Conservation (phyloP, 1,140 invertebrate species). For the Solenopsis fugax region DNA sequence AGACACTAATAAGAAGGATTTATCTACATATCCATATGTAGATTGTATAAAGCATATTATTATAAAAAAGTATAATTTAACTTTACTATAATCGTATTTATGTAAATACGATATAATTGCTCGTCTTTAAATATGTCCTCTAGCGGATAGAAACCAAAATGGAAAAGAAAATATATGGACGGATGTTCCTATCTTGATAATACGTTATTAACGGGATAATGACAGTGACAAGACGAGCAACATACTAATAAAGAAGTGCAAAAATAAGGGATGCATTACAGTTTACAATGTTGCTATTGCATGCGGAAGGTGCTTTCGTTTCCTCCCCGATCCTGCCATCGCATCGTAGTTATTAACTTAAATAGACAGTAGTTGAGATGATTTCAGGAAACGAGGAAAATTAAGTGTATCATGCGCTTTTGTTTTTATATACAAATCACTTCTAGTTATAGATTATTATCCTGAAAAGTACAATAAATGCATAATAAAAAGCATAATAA, state of each 20-base stretch:
- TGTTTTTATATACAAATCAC: conserved; percentile 30
- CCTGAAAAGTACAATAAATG: background rate
- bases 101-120: conserved; percentile 21
- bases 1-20: conserved; percentile 14
- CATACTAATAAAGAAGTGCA: conserved; percentile 23
- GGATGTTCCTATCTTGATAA: conserved; percentile 24
- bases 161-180: conserved; percentile 10
- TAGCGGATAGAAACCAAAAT: conserved; percentile 22
- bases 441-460: conserved; percentile 14
- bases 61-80: background rate
- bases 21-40: background rate
- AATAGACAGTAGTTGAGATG: conserved; percentile 36
- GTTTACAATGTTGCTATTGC: conserved; percentile 19
- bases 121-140: background rate
- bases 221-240: background rate
- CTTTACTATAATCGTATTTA: conserved; percentile 5
- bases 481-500: too few species aligned
- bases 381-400: conserved; percentile 54
- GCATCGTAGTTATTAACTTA: conserved; percentile 40
- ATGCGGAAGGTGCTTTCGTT: conserved; percentile 48
- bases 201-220: conserved; percentile 47
- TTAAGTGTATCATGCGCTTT: conserved; percentile 46
- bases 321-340: conserved; percentile 27
- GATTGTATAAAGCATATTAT: conserved; percentile 1
- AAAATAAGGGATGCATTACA: conserved; percentile 34